Evolutionary conservation across 1,140 invertebrate species (phyloP).

Genomic region (Ylistrum balloti): DNA sequence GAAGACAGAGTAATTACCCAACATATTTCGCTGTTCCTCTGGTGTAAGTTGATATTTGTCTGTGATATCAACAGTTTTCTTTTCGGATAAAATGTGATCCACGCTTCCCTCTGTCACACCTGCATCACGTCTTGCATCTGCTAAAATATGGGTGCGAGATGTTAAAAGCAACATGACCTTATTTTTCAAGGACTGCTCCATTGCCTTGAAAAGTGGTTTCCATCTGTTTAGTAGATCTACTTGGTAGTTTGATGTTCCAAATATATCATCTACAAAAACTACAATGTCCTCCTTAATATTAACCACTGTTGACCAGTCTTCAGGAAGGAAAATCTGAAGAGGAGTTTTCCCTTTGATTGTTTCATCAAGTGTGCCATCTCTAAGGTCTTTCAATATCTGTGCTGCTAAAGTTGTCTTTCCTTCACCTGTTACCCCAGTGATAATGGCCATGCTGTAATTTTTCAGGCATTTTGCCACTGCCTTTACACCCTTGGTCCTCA

Average conservation of each 20-base stretch:
- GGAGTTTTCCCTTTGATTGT: not conserved
- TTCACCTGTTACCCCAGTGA: constrained; percentile 8
- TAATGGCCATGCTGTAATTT: not conserved
- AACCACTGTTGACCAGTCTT: not conserved
- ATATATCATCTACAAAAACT: not conserved
- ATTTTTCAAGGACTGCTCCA: not conserved
- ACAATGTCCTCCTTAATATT: not conserved
- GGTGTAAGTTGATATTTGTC: not conserved
- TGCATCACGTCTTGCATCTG: not conserved
- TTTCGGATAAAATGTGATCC: constrained; percentile 3
- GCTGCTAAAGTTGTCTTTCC: not conserved
- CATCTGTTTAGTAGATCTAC: not conserved
- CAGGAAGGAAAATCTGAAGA: not conserved
- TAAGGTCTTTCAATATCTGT: not conserved
- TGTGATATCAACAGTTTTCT: constrained; percentile 5
- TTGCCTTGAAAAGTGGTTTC: not conserved
- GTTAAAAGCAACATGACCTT: constrained; percentile 26
- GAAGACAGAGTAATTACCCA: not conserved
- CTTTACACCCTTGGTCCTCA: not conserved
- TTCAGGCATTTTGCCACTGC: not conserved
- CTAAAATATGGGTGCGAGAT: not conserved
- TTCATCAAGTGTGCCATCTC: not conserved
- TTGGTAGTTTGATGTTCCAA: not conserved
- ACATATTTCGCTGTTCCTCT: not conserved
- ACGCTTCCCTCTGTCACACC: not conserved